Percentiles rank a stretch among this genome's conserved stretches.
Evolutionary conservation across 2,113 vertebrate genomes (phyloP).

Genomic region (Aspidoscelis tigris): DNA sequence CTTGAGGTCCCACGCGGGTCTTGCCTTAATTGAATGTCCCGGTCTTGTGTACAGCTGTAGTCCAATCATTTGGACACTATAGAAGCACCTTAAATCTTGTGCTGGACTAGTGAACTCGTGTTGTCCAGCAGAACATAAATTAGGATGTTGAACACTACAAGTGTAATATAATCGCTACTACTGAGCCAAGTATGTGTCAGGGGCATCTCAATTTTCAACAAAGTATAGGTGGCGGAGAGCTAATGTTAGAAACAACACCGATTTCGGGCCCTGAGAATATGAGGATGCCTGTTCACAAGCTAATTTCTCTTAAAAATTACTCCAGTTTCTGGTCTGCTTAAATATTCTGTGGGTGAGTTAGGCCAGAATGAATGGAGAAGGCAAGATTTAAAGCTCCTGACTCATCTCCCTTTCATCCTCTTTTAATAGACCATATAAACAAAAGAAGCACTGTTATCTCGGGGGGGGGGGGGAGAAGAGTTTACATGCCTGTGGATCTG

Average conservation of each 20-base stretch:
- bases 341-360: slow-evolving; percentile 10
- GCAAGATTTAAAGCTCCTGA: slow-evolving; percentile 27
- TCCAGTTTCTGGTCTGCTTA: neutral
- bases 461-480: neutral
- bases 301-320: slow-evolving; percentile 13
- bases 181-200: neutral
- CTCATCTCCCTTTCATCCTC: slow-evolving; percentile 32
- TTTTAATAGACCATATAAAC: slow-evolving; percentile 29
- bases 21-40: too few relatives aligned
- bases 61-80: too few relatives aligned
- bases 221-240: neutral
- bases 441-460: slow-evolving; percentile 24
- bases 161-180: neutral
- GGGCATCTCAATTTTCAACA: neutral
- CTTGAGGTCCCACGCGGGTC: too few relatives aligned
- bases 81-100: too few relatives aligned
- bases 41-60: too few relatives aligned
- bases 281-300: neutral
- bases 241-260: neutral
- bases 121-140: too few relatives aligned
- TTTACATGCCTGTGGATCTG: slow-evolving; percentile 12
- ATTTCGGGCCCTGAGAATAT: neutral
- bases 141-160: too few relatives aligned
- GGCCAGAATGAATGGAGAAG: neutral
- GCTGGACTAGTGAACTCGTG: too few relatives aligned